These are phyloP conservation scores for Meriones unguiculatus DNA, from an alignment of 2,113 vertebrate genomes.

Conservation along the genomic window DNA sequence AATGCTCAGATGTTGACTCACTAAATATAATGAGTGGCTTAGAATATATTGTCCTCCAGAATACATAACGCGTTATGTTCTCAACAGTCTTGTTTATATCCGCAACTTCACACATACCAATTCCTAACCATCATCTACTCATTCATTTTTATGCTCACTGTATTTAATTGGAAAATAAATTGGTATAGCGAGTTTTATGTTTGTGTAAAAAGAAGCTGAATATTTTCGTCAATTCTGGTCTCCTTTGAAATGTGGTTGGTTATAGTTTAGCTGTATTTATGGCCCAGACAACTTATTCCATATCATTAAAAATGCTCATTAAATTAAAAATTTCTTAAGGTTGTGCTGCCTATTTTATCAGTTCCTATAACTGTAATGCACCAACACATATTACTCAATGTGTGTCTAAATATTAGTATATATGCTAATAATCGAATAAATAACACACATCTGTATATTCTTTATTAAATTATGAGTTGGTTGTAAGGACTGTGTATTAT, in stretches of 20 bases:
- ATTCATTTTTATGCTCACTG: background rate
- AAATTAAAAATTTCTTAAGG: background rate
- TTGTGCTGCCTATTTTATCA: background rate
- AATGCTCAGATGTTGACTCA: background rate
- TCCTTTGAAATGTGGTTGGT: constrained; percentile 8
- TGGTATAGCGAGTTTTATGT: background rate
- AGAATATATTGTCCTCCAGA: background rate
- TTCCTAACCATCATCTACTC: background rate
- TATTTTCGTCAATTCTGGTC: background rate
- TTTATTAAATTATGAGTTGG: background rate
- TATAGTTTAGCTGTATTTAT: constrained; percentile 23
- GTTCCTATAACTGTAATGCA: background rate
- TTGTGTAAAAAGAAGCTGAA: background rate
- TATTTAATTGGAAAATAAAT: background rate
- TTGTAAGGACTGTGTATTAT: background rate
- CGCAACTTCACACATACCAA: background rate
- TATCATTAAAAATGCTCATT: background rate
- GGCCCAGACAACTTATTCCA: background rate
- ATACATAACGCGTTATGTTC: background rate
- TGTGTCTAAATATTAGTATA: background rate
- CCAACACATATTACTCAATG: background rate
- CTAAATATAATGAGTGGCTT: background rate
- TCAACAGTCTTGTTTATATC: background rate
- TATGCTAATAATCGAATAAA: constrained; percentile 8
- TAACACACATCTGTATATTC: background rate